Conservation (phyloP, 2,797 vertebrate species). For the Cuculus canorus region DNA sequence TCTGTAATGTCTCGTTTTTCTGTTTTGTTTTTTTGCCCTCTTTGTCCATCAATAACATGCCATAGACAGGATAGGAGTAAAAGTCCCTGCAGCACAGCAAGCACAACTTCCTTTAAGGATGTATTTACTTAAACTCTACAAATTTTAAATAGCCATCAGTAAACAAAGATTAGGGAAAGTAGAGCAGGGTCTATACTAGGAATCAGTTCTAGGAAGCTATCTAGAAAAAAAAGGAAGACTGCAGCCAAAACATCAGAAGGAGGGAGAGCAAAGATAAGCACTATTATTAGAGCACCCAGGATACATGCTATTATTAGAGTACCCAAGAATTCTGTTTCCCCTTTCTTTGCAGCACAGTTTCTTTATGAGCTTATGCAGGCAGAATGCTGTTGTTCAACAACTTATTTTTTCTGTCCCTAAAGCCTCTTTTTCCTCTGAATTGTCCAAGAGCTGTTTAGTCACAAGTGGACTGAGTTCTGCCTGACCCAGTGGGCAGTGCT, state of each 20-base stretch:
- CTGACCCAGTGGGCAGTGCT: neutral
- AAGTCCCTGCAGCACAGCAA: neutral
- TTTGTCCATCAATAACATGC: neutral
- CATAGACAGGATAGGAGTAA: neutral
- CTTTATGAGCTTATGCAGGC: slow-evolving; percentile 13
- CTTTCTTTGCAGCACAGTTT: slow-evolving; percentile 8
- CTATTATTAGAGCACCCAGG: slow-evolving; percentile 2
- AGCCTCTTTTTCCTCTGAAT: neutral
- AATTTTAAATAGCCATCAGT: neutral
- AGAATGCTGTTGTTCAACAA: neutral
- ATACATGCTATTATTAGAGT: neutral
- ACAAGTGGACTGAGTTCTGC: neutral
- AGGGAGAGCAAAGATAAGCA: neutral
- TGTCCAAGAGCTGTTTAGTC: neutral
- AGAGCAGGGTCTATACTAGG: neutral
- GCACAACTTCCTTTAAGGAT: neutral
- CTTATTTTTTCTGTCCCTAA: neutral
- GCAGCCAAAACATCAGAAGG: slow-evolving; percentile 15
- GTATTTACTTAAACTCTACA: neutral
- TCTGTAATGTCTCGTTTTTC: neutral
- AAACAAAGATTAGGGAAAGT: slow-evolving; percentile 1
- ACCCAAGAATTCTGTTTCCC: neutral
- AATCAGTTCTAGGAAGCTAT: slow-evolving; percentile 15
- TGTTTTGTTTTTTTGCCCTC: neutral
- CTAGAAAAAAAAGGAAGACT: neutral